phyloP scores from a whole-genome alignment of 2,888 invertebrate genomes.

The Chironomus riparius region DNA sequence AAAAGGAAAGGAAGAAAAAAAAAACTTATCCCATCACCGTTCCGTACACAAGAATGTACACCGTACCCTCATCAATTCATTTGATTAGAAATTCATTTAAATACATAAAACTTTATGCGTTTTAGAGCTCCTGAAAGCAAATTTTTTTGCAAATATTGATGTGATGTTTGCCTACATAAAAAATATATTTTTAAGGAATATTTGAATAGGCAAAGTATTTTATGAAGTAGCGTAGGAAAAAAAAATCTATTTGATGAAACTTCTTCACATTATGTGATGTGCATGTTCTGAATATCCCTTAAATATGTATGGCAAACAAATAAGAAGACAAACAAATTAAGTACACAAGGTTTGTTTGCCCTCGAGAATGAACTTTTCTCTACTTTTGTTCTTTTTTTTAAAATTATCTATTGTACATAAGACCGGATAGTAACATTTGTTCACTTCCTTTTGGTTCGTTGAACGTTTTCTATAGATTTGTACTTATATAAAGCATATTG shows the following conservation, averaged over 20 bases:
- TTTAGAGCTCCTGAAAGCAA: slow-evolving; percentile 22
- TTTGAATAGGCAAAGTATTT: slow-evolving; percentile 12
- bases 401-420: too few species aligned
- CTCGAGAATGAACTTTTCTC: slow-evolving; percentile 21
- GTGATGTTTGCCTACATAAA: not conserved
- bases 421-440: too few species aligned
- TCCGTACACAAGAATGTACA: not conserved
- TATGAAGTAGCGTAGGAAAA: not conserved
- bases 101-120: slow-evolving; percentile 21
- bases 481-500: too few species aligned
- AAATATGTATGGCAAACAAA: slow-evolving; percentile 25
- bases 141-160: not conserved
- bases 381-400: not conserved
- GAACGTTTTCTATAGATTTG: too few species aligned
- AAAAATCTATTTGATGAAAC: slow-evolving; percentile 4
- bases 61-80: slow-evolving; percentile 23
- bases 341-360: slow-evolving; percentile 27
- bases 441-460: too few species aligned
- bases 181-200: not conserved
- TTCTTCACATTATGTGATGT: not conserved
- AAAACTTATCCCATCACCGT: slow-evolving; percentile 12
- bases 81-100: slow-evolving; percentile 27
- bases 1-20: not conserved
- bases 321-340: slow-evolving; percentile 27
- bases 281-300: slow-evolving; percentile 21